A percentile compares a stretch with the other conserved stretches of the same genome.
These are phyloP conservation scores for Rhabdornis inornatus DNA, from an alignment of 2,113 vertebrate genomes.

Conservation along the genomic window DNA sequence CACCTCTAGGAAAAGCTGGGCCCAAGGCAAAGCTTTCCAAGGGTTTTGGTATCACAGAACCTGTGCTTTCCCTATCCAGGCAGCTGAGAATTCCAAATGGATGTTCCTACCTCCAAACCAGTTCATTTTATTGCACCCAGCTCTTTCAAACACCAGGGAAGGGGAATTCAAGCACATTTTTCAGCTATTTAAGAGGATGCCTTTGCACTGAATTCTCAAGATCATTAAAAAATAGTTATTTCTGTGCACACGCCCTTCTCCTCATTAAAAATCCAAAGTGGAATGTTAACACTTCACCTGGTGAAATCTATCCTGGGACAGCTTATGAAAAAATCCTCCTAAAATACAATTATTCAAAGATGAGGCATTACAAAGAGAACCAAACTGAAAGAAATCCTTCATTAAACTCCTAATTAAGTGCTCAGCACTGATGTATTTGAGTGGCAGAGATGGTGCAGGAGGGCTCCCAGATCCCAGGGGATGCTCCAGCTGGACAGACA, in stretches of 20 bases:
- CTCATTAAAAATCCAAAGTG: neutral
- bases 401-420: neutral
- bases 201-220: neutral
- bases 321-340: neutral
- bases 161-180: neutral
- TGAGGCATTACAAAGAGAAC: neutral
- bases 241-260: neutral
- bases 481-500: neutral
- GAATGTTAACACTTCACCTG: slow-evolving; percentile 16
- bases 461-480: neutral
- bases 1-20: neutral
- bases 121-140: neutral
- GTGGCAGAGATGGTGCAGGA: neutral
- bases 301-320: slow-evolving; percentile 31
- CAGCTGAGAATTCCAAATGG: neutral
- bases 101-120: neutral
- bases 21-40: neutral
- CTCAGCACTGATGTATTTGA: neutral
- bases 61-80: neutral
- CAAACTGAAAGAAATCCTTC: neutral
- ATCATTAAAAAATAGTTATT: neutral
- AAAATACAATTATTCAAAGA: neutral
- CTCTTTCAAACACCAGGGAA: neutral
- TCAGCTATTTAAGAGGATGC: neutral
- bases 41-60: neutral